Evolutionary conservation across 2,888 invertebrate genomes (phyloP), one percentile per base, ranked within the genome.

Genomic region (Calameuta idolon): DNA sequence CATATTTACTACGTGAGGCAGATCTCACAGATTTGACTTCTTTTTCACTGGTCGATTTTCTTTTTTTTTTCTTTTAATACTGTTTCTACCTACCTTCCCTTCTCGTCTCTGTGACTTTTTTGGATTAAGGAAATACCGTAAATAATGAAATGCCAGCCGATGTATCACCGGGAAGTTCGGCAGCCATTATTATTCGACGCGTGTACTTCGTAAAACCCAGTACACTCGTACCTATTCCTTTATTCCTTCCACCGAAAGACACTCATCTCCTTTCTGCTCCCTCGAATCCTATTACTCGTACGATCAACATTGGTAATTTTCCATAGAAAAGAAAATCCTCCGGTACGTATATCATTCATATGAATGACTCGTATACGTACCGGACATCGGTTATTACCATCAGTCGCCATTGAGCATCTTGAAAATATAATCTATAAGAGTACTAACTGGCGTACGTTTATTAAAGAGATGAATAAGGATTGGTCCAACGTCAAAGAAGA

Each of bases 61-160:
- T 40, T 0, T 11, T 12, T 1, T 40, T 2, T 40, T 23, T 12
- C 23, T 40, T 15, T 55, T 23, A 0, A 55, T 12, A 37, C 37
- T 37, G 37, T 37, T 12, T 37, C 55, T 5, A 23, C 23, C 23
- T 55, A 15, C 15, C 40, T 23, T 23, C 15, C 23, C 55, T 23
- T 23, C 55, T 55, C 23, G 23, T 55, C 55, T 55, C 55, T 9
- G 9, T 9, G 55, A 55, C 55, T 55, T 23, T 82, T 82, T 82
- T 81, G 86, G 87, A 87, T 88, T 85, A 88, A 85, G 85, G 85
- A 85, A 82, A 83, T 81, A 84, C 82, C 88, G 85, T 90, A 89
- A 90, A 89, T 90, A 90, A 89, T 89, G 85, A 85, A 85, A 87
- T 84, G 85, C 87, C 88, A 83, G 86, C 87, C 88, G 87, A 89